These are phyloP conservation scores for Microtus richardsoni DNA, from an alignment of 2,113 vertebrate species.

Conservation along the genomic window DNA sequence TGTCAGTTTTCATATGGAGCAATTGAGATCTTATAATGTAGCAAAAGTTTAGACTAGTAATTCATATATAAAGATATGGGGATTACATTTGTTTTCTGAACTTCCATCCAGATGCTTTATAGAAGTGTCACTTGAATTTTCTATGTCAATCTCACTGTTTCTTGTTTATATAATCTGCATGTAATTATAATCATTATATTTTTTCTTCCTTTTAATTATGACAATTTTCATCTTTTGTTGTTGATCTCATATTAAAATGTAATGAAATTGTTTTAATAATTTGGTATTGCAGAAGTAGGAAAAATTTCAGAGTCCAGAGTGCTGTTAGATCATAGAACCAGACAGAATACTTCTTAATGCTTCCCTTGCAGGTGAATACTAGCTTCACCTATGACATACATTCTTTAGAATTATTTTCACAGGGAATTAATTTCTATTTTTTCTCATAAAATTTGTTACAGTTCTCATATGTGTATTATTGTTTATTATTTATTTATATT, in stretches of 20 bases:
- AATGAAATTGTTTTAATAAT: not conserved
- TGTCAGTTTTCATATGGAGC: not conserved
- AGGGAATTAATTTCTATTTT: not conserved
- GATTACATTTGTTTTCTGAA: not conserved
- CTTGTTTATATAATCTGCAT: not conserved
- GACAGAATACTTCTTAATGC: not conserved
- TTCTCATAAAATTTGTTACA: not conserved
- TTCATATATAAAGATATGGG: not conserved
- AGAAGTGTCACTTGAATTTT: not conserved
- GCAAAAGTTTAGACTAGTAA: not conserved
- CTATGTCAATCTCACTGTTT: not conserved
- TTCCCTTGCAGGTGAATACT: not conserved
- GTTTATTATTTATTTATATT: too few relatives aligned
- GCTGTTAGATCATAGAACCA: not conserved
- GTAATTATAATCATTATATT: not conserved
- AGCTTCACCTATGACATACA: not conserved
- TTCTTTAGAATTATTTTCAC: not conserved
- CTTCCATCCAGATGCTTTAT: not conserved
- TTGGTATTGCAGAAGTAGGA: not conserved
- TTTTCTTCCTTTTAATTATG: not conserved
- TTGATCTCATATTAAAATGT: not conserved
- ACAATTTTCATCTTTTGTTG: not conserved
- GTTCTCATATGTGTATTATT: not conserved
- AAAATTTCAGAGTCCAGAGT: not conserved
- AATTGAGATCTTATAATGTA: not conserved